Evolutionary conservation across 2,113 vertebrate species (phyloP), one percentile per base, ranked within the genome.

Genomic region (Rhadina sibilatrix): DNA sequence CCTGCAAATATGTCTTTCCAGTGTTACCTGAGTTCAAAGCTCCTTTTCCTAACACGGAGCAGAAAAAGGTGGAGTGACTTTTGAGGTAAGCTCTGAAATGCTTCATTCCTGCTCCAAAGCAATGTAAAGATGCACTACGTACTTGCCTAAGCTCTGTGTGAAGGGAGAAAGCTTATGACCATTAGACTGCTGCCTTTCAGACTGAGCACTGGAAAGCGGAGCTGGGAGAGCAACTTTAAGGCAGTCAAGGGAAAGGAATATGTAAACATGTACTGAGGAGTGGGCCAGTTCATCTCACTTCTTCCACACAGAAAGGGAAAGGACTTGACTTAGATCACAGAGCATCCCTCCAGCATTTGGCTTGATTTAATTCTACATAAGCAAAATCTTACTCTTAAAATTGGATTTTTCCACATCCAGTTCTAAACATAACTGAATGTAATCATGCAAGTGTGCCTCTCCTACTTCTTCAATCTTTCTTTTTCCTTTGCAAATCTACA

Each of bases 211-310:
- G 70, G 42, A 35, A 49, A 85, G 50, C 27, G 44, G 63, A 75
- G 14, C 18, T 61, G 60, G 11, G 25, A 85, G 83, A 70, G n/a
- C 16, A 66, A 22, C n/a, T 74, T 71, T 10, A 40, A 27, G 24
- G 24, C 53, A 71, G 44, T 44, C 59, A 74, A 4, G 56, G 46
- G 60, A 78, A 70, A 57, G n/a, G 19, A 57, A 63, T 25, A 54
- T 0, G 0, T 23, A 83, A 83, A 61, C 7, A 12, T 5, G 6
- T 30, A 28, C 22, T 61, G 42, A 7, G 17, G 3, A 66, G 37
- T 18, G 16, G 17, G 15, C 27, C 63, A 49, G 24, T 38, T 25
- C 25, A 31, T 40, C 56, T 74, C 47, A 28, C 22, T 74, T 61
- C 27, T 92, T 85, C 56, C 33, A 54, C 17, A 57, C 47, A 50